phyloP scores from a whole-genome alignment of 2,113 vertebrate species.

The Notarius quadriscutis region DNA sequence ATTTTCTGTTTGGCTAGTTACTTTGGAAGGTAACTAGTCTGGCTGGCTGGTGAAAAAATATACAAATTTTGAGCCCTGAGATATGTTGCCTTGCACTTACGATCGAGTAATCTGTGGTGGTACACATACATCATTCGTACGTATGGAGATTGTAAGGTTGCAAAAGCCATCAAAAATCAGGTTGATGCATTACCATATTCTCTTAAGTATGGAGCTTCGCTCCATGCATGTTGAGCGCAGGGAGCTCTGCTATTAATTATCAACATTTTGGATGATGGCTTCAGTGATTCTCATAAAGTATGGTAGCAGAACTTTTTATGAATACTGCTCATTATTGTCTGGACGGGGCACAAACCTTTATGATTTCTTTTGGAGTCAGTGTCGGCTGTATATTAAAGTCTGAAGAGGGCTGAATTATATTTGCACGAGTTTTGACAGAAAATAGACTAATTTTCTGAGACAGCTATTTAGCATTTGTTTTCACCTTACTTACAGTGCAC shows the following conservation, averaged over 20 bases:
- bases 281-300: not conserved
- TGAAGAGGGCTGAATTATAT: conserved; percentile 1
- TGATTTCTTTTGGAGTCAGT: not conserved
- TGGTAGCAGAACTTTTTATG: not conserved
- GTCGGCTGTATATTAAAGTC: not conserved
- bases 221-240: too few relatives aligned
- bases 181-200: too few relatives aligned
- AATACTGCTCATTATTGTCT: not conserved
- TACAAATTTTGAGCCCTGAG: too few relatives aligned
- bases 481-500: not conserved
- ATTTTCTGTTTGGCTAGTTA: too few relatives aligned
- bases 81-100: too few relatives aligned
- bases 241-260: not conserved
- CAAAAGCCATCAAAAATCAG: too few relatives aligned
- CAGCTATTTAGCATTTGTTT: conserved; percentile 12
- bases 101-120: too few relatives aligned
- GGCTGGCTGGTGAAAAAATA: too few relatives aligned
- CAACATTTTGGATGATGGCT: not conserved
- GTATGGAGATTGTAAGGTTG: too few relatives aligned
- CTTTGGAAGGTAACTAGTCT: too few relatives aligned
- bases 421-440: conserved; percentile 5
- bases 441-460: not conserved
- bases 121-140: too few relatives aligned
- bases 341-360: not conserved
- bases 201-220: too few relatives aligned